Conservation (phyloP, 2,797 vertebrate species). For the Anolis apletophallus region DNA sequence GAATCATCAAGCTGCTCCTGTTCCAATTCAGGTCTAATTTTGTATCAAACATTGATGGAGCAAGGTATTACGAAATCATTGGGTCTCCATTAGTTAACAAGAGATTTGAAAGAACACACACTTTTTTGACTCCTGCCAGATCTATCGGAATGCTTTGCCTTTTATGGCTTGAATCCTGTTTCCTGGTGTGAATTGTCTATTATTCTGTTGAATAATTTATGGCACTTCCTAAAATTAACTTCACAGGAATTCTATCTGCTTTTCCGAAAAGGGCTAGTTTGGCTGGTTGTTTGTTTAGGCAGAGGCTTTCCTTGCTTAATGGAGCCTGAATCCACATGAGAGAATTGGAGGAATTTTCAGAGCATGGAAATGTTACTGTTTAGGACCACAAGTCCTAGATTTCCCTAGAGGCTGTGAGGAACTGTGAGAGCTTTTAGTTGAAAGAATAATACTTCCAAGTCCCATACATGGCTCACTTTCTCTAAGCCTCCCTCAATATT, state of each 20-base stretch:
- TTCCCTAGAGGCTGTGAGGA: too few species aligned
- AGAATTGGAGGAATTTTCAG: background rate
- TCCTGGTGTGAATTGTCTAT: background rate
- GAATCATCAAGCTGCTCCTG: too few species aligned
- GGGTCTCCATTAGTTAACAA: too few species aligned
- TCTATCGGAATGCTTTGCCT: background rate
- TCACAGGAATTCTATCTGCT: background rate
- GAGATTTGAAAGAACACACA: background rate
- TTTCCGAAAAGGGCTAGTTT: too few species aligned
- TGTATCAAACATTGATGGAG: too few species aligned
- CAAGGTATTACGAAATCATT: too few species aligned
- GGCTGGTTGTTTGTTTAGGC: too few species aligned
- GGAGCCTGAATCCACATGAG: background rate
- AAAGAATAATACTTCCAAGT: too few species aligned
- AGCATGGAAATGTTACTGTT: too few species aligned
- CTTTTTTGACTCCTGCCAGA: background rate
- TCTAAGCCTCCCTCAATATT: background rate
- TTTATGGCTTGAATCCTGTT: background rate
- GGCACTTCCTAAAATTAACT: slow-evolving; percentile 13
- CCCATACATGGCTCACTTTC: background rate
- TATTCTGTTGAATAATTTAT: slow-evolving; percentile 13
- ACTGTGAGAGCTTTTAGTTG: too few species aligned
- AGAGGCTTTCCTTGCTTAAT: background rate
- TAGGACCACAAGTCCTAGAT: too few species aligned
- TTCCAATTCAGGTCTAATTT: too few species aligned